Base-by-base conservation (phyloP, 2,113 vertebrate genomes). In the Aix galericulata region DNA sequence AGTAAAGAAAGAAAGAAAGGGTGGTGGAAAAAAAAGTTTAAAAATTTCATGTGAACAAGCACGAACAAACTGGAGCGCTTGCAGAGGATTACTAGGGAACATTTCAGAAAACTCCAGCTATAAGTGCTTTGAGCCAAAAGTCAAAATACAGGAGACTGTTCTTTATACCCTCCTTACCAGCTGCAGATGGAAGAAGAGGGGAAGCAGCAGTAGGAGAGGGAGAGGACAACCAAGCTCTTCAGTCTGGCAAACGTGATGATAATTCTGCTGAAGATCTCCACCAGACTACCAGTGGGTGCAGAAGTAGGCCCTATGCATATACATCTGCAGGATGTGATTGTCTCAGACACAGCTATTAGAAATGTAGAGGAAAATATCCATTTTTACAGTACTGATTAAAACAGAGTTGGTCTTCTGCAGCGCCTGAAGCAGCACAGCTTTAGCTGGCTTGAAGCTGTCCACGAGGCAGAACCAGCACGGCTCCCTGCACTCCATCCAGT, bases 191-290 rank as follows among this genome's bases (percentile, higher is more conserved):
- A 13, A 68, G 16, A 9, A 66, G 60, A 59, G 7, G 18, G 31
- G 6, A 91, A 18, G 32, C 0, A 0, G 9, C 2, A 17, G 32
- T 1, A 64, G 25, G 18, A 83, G 25, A 3, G 2, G 3, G 46
- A 67, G 8, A 87, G 8, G n/a, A 73, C 40, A 20, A 0, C 21
- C 38, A 68, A 82, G 22, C 17, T 71, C 17, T 11, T 21, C 1
- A 32, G 20, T 12, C 31, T 25, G 23, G 52, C 22, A 73, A 58
- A 53, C 6, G 27, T 13, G 14, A 42, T 32, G 34, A 27, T 36
- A 62, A 55, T 36, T 56, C 66, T 46, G 9, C 13, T 60, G 44
- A 44, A 6, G 26, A 42, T 42, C 31, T 38, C 50, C 52, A 53
- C 11, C 18, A 53, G n/a, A 56, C 36, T 31, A 29, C 8, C 16